phyloP scores from a whole-genome alignment of 30 jellyfish, hydroid and myxozoan species.

The Aurelia aurita region DNA sequence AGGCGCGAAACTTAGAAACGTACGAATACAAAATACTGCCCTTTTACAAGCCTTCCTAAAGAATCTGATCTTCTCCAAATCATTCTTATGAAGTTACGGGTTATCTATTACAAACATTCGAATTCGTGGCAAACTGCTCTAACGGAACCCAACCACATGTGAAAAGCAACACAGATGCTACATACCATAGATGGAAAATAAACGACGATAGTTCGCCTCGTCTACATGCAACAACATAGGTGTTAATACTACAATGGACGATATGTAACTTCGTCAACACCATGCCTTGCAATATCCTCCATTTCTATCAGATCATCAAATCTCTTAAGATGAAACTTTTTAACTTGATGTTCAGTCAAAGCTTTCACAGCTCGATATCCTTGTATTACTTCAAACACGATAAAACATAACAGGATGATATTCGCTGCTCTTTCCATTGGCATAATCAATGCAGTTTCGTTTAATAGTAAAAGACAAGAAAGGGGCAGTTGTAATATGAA shows the following conservation, averaged over 20 bases:
- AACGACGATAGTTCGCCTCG: no score
- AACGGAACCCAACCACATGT: no score
- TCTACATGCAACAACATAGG: no score
- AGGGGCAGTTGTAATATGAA: slow-evolving; percentile 90
- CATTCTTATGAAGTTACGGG: no score
- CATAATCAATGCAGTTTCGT: slow-evolving; percentile 81
- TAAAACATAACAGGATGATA: slow-evolving; percentile 72
- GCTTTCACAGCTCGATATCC: slow-evolving; percentile 92
- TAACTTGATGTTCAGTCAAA: slow-evolving; percentile 96
- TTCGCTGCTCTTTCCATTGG: slow-evolving; percentile 96
- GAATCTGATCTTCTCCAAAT: no score
- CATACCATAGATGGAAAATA: no score
- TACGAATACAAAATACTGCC: no score
- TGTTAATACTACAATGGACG: slow-evolving; percentile 3
- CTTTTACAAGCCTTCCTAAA: no score
- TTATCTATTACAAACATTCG: no score
- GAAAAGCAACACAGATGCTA: no score
- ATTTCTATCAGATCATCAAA: slow-evolving; percentile 82
- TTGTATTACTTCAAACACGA: slow-evolving; percentile 74
- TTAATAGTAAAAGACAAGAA: slow-evolving; percentile 78
- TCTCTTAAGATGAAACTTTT: slow-evolving; percentile 82
- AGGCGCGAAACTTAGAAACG: no score
- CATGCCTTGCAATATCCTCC: slow-evolving; percentile 53
- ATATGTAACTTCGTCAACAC: slow-evolving; percentile 49
- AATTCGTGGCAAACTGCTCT: no score